Percentiles rank a stretch among this genome's conserved stretches.
Evolutionary conservation across 2,797 vertebrate species (phyloP).

Genomic region (Notolabrus celidotus): DNA sequence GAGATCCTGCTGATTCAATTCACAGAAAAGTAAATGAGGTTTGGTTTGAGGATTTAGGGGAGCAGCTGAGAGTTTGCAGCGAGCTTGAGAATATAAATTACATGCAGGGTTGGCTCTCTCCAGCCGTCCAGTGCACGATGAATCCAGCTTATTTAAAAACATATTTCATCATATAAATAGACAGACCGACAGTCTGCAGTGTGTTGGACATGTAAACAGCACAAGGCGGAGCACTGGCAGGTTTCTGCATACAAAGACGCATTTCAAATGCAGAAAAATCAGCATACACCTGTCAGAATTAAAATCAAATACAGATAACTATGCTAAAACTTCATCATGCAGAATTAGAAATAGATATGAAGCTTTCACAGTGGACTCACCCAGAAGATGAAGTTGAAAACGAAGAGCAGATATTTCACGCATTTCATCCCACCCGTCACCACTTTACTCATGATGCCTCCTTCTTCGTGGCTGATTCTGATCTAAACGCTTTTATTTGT

Average conservation of each 20-base stretch:
- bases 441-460: slow-evolving; percentile 88
- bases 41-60: not conserved
- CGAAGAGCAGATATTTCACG: slow-evolving; percentile 94
- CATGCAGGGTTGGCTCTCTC: slow-evolving; percentile 5
- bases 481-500: not conserved
- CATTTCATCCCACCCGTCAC: slow-evolving; percentile 93
- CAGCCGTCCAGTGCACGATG: not conserved
- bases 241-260: not conserved
- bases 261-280: not conserved
- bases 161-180: not conserved
- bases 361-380: slow-evolving; percentile 82
- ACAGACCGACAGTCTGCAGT: not conserved
- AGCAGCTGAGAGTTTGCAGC: not conserved
- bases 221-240: slow-evolving; percentile 1
- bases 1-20: not conserved
- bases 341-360: not conserved
- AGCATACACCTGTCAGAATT: not conserved
- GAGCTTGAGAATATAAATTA: slow-evolving; percentile 28
- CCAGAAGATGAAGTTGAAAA: slow-evolving; percentile 97
- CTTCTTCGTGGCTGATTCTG: slow-evolving; percentile 33
- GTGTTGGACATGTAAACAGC: slow-evolving; percentile 34
- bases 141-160: slow-evolving; percentile 15
- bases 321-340: too few species aligned
- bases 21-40: not conserved
- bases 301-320: not conserved